These are phyloP conservation scores for Leucopternis melanops DNA, from an alignment of 2,113 vertebrate genomes.

Conservation along the genomic window DNA sequence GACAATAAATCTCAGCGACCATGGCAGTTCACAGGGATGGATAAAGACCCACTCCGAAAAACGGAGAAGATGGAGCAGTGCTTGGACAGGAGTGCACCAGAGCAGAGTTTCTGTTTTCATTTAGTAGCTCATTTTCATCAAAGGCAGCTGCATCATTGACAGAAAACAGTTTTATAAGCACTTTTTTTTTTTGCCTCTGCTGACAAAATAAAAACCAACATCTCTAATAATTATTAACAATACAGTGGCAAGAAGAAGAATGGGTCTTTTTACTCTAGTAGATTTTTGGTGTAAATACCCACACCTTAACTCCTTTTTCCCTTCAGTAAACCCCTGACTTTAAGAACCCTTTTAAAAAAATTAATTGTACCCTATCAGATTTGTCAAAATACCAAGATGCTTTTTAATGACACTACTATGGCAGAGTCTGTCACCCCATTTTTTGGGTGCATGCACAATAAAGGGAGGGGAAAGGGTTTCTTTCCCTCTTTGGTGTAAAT, in stretches of 20 bases:
- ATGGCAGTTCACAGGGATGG: not conserved
- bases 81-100: not conserved
- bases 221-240: not conserved
- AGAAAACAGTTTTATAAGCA: not conserved
- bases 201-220: not conserved
- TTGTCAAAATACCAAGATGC: not conserved
- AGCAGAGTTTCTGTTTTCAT: not conserved
- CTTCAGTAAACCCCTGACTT: not conserved
- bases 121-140: not conserved
- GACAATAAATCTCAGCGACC: not conserved
- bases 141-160: not conserved
- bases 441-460: too few species aligned
- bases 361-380: not conserved
- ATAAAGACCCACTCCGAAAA: not conserved
- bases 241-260: not conserved
- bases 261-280: not conserved
- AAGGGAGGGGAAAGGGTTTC: not conserved
- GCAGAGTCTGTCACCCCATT: not conserved
- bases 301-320: not conserved
- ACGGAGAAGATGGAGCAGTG: not conserved
- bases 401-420: not conserved
- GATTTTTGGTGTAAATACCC: not conserved
- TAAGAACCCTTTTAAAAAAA: not conserved
- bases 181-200: not conserved
- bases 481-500: not conserved